Evolutionary conservation across 1,140 invertebrate genomes (phyloP).

Genomic region (Oedothorax gibbosus): DNA sequence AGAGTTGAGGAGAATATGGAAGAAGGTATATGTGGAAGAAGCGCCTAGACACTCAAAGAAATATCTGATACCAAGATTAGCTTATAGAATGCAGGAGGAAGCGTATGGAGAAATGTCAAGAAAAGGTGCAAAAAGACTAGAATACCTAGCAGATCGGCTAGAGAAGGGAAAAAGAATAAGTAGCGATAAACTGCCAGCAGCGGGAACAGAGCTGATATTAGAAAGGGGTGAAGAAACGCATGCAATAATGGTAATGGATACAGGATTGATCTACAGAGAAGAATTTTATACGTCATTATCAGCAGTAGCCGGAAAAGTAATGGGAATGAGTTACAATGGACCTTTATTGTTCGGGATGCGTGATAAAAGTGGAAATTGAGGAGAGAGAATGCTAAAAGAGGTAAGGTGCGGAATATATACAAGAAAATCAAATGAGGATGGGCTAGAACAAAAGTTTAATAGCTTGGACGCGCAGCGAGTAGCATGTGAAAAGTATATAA

Average conservation of each 20-base stretch:
- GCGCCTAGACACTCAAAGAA: conserved; percentile 1
- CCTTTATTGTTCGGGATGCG: too few relatives aligned
- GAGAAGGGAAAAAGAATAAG: too few relatives aligned
- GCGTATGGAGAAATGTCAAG: conserved; percentile 5
- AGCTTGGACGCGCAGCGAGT: not conserved
- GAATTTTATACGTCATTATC: too few relatives aligned
- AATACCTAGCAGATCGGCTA: conserved; percentile 1
- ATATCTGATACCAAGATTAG: conserved; percentile 6
- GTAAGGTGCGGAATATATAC: not conserved
- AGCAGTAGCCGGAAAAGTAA: too few relatives aligned
- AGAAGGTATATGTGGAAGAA: not conserved
- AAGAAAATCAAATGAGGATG: not conserved
- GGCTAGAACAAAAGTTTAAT: not conserved
- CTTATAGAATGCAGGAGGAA: not conserved
- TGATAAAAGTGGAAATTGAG: too few relatives aligned
- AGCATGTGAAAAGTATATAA: conserved; percentile 3
- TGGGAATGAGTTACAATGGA: too few relatives aligned
- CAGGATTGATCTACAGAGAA: too few relatives aligned
- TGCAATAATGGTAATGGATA: too few relatives aligned
- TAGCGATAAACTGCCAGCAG: too few relatives aligned
- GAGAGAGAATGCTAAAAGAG: too few relatives aligned
- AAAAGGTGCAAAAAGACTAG: conserved; percentile 1
- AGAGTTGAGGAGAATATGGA: conserved; percentile 1
- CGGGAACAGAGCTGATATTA: too few relatives aligned
- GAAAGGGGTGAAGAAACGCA: too few relatives aligned